phyloP scores from a whole-genome alignment of 2,113 vertebrate species.

The Macrotus californicus region DNA sequence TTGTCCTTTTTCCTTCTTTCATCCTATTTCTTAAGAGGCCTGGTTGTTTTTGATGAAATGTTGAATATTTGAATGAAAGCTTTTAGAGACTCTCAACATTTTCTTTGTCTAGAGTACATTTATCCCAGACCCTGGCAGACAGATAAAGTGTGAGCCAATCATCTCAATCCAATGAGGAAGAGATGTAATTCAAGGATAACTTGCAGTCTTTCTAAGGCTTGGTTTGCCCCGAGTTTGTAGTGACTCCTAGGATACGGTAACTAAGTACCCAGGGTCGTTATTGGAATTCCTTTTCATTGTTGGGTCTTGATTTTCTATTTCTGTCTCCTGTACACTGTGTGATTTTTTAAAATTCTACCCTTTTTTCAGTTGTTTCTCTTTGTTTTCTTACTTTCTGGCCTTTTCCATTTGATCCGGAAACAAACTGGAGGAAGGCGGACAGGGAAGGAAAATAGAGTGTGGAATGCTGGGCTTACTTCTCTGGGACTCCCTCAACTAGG shows the following conservation, averaged over 20 bases:
- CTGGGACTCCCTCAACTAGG: not conserved
- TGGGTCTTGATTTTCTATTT: not conserved
- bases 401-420: not conserved
- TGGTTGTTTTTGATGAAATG: constrained; percentile 8
- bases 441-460: not conserved
- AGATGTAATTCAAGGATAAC: not conserved
- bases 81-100: not conserved
- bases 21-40: not conserved
- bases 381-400: not conserved
- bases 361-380: not conserved
- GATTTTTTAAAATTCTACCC: not conserved
- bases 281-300: not conserved
- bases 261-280: not conserved
- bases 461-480: not conserved
- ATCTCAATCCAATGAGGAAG: not conserved
- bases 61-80: not conserved
- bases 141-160: not conserved
- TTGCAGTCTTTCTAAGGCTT: not conserved
- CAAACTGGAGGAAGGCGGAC: not conserved
- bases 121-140: not conserved
- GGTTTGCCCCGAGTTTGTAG: not conserved
- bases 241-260: not conserved
- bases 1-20: not conserved
- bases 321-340: not conserved
- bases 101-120: not conserved